These are phyloP conservation scores for Helarctos malayanus DNA, from an alignment of 2,797 vertebrate genomes.

Conservation along the genomic window DNA sequence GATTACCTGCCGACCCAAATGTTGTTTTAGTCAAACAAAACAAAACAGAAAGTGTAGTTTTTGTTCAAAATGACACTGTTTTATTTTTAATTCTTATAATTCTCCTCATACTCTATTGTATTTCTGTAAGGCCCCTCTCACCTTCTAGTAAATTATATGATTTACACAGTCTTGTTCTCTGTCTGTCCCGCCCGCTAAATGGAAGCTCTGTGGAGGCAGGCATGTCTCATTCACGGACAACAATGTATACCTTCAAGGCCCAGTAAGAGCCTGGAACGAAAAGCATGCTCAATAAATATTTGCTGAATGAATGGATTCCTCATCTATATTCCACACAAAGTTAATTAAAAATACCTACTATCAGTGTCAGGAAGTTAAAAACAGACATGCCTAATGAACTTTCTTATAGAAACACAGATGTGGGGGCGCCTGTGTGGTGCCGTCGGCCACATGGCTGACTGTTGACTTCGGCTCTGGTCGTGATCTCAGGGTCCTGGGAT, in stretches of 20 bases:
- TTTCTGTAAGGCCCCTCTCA: neutral
- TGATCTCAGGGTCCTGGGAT: neutral
- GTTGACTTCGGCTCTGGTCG: neutral
- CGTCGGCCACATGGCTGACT: neutral
- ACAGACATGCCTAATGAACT: neutral
- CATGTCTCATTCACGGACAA: neutral
- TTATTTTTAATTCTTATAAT: neutral
- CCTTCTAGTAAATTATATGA: neutral
- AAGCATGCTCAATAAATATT: neutral
- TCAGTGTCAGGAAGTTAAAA: constrained; percentile 18
- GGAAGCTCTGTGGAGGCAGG: neutral
- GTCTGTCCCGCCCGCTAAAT: neutral
- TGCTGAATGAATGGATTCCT: neutral
- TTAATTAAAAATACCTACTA: neutral
- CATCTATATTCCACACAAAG: neutral
- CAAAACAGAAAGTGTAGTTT: neutral
- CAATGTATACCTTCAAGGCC: neutral
- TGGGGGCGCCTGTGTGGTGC: neutral
- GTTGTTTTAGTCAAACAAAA: neutral
- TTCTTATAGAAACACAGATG: neutral
- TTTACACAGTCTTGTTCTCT: neutral
- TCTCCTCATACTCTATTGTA: neutral
- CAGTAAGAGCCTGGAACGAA: neutral
- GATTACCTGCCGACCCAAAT: neutral
- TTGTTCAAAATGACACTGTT: neutral